Evolutionary conservation across 1,140 invertebrate species (phyloP).

Genomic region (Heliconius congener): DNA sequence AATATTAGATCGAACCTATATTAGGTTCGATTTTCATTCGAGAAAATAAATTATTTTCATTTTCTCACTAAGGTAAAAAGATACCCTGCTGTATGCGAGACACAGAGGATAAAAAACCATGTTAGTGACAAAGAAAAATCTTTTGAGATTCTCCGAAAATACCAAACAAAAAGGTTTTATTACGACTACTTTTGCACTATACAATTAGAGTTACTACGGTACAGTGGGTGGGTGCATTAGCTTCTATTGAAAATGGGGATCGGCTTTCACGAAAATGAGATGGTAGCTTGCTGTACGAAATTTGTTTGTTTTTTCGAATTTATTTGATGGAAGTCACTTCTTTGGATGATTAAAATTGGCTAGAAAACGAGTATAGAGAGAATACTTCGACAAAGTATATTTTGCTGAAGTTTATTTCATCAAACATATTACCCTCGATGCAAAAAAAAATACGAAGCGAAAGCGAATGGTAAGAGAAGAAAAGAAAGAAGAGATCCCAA

Average conservation of each 20-base stretch:
- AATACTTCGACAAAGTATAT: background rate
- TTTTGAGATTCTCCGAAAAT: background rate
- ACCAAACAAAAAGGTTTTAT: background rate
- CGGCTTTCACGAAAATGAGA: conserved; percentile 15
- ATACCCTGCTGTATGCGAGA: too few species aligned
- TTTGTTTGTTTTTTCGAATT: conserved; percentile 2
- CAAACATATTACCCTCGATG: too few species aligned
- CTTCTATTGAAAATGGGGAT: conserved; percentile 2
- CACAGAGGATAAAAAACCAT: background rate
- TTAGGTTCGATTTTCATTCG: too few species aligned
- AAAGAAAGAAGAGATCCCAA: too few species aligned
- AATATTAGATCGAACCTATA: too few species aligned
- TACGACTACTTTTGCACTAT: background rate
- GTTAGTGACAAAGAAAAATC: background rate
- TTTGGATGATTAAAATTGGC: background rate
- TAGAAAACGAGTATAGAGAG: background rate
- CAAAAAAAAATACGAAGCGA: too few species aligned
- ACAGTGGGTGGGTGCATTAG: background rate
- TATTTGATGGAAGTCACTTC: background rate
- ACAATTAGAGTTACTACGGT: background rate
- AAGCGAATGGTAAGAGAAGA: too few species aligned
- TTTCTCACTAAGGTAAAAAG: too few species aligned
- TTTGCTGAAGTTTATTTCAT: too few species aligned
- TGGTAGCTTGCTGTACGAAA: background rate
- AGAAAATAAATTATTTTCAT: too few species aligned